A percentile compares a stretch with the other conserved stretches of the same genome.
phyloP scores from a whole-genome alignment of 2,113 vertebrate species.

The Salvelinus sp. region DNA sequence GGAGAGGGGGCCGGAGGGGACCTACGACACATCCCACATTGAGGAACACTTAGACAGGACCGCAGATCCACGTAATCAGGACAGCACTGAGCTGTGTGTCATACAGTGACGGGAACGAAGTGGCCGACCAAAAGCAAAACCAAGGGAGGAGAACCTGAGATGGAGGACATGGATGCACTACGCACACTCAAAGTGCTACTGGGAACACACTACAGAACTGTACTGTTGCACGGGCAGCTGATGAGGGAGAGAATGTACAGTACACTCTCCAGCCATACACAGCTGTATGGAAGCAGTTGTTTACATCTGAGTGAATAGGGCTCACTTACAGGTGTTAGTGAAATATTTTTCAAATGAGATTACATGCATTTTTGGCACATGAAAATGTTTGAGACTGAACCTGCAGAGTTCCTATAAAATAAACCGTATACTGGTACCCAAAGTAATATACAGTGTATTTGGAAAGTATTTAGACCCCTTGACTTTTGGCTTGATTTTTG shows the following conservation, averaged over 20 bases:
- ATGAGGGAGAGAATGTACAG: neutral
- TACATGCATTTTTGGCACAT: no score
- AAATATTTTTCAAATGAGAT: no score
- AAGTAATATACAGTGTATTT: no score
- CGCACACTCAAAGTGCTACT: neutral
- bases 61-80: conserved; percentile 33
- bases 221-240: conserved; percentile 9
- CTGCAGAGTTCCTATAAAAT: no score
- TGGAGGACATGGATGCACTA: neutral
- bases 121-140: neutral
- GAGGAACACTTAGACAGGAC: neutral
- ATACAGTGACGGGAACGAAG: conserved; percentile 57
- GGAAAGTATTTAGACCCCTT: no score
- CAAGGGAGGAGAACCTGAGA: neutral
- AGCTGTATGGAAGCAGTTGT: no score
- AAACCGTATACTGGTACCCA: no score
- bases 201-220: conserved; percentile 21
- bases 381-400: no score
- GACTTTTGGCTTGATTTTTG: no score
- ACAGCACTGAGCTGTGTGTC: conserved; percentile 58
- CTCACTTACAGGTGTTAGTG: no score
- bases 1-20: neutral
- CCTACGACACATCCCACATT: conserved; percentile 14
- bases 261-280: neutral
- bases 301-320: no score